Percentiles rank a stretch among this genome's conserved stretches.
Conservation (phyloP, 2,113 vertebrate genomes). For the Cercocebus atys region DNA sequence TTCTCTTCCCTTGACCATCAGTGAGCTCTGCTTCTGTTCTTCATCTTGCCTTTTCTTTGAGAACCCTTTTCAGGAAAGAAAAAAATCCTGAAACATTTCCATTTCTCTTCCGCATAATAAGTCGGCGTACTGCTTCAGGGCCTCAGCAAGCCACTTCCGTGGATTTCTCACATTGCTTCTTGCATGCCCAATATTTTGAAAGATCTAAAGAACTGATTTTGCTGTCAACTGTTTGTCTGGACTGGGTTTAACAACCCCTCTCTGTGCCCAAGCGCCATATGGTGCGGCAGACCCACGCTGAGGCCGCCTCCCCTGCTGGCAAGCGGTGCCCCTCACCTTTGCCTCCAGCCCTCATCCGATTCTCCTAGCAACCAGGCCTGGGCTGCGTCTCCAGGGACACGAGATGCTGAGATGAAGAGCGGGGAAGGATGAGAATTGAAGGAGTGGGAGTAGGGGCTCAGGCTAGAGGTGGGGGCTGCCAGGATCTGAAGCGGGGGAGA, state of each 20-base stretch:
- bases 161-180: background rate
- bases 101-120: background rate
- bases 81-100: background rate
- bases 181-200: background rate
- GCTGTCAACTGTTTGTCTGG: background rate
- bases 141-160: background rate
- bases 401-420: background rate
- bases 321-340: background rate
- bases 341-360: background rate
- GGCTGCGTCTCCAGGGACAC: slow-evolving; percentile 45
- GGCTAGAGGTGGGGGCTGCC: background rate
- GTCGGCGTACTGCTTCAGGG: rapidly evolving
- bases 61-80: background rate
- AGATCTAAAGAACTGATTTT: background rate
- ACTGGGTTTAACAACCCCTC: background rate
- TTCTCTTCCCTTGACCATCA: rapidly evolving
- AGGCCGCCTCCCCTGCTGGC: background rate
- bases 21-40: rapidly evolving
- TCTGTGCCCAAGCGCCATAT: background rate
- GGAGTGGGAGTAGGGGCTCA: background rate
- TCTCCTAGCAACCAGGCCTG: slow-evolving; percentile 64
- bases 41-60: background rate
- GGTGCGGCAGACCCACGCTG: rapidly evolving
- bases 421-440: background rate
- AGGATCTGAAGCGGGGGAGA: background rate